Base-by-base conservation (phyloP, 2,888 invertebrate genomes). In the Emmelina monodactyla region DNA sequence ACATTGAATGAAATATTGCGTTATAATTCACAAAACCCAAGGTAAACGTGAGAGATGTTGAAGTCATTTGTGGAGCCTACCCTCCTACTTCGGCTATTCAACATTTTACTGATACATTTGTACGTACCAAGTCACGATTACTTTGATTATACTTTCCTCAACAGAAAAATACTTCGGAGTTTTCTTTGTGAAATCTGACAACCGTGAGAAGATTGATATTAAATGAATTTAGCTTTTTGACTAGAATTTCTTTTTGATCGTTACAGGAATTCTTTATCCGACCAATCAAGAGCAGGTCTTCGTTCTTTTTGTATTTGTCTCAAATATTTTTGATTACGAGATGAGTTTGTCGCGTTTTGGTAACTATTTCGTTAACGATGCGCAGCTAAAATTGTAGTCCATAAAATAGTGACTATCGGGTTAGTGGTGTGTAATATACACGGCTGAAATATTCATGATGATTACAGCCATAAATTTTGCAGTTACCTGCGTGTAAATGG, bases 401-500 rank as follows among this genome's bases (percentile, higher is more conserved):
- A 25, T 25, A 25, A 25, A 25, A 25, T 9, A 10, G 4, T 3
- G 29, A 29, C 29, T 54, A 56, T 53, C 43, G 45, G 42, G 38
- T 41, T 37, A 34, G 32, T 36, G 33, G 34, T 37, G 40, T 43
- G 42, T 52, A 52, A 58, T 60, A 55, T 50, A 58, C 49, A 50
- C 45, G 45, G 47, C 49, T 63, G 52, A 57, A 62, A 59, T 53
- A 59, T 62, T 59, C 55, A 53, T 54, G 58, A 52, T 61, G 60
- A 64, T 66, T 62, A 60, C 58, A 47, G 44, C 47, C 60, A 65
- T 66, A 68, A 67, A 68, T 67, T 57, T 50, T 32, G 43, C 47
- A 34, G 55, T 53, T 54, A 61, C 56, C 55, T 53, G 56, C 50
- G 49, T 49, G 53, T 61, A 60, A 64, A 63, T 58, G 55, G 52